Conservation (phyloP, 2,113 vertebrate genomes). For the Hypanus sabinus region DNA sequence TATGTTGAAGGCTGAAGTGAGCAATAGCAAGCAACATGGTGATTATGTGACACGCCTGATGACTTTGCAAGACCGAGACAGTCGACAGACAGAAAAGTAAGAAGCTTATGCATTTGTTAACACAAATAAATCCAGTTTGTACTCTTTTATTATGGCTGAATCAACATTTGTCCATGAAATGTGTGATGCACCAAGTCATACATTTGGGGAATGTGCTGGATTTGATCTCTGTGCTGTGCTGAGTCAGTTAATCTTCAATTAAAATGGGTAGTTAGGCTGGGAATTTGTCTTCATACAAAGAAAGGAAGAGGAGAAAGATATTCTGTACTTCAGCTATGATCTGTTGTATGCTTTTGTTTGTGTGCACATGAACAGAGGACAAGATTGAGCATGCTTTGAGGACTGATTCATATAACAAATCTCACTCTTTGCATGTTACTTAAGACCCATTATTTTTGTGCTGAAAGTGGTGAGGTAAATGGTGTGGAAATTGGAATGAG, state of each 20-base stretch:
- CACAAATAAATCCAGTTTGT: background rate
- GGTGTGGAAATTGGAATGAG: background rate
- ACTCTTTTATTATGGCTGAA: background rate
- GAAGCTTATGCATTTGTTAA: background rate
- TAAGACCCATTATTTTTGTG: background rate
- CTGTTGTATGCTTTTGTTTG: background rate
- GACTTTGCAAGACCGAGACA: conserved; percentile 15
- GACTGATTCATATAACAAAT: background rate
- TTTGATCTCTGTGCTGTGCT: background rate
- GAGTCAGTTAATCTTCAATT: background rate
- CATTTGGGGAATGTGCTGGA: background rate
- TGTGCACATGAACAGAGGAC: background rate
- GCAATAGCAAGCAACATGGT: conserved; percentile 16
- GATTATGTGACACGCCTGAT: background rate
- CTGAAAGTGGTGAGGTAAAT: background rate
- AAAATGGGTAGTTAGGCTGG: background rate
- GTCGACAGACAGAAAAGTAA: conserved; percentile 27
- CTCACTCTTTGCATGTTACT: background rate
- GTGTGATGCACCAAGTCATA: background rate
- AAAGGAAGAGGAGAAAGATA: background rate
- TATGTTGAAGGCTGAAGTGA: background rate
- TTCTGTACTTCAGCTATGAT: background rate
- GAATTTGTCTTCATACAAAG: too few relatives aligned
- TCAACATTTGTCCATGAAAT: background rate
- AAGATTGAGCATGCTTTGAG: background rate